Evolutionary conservation across 2,113 vertebrate genomes (phyloP), one percentile per base, ranked within the genome.

Genomic region (Triplophysa dalaica): DNA sequence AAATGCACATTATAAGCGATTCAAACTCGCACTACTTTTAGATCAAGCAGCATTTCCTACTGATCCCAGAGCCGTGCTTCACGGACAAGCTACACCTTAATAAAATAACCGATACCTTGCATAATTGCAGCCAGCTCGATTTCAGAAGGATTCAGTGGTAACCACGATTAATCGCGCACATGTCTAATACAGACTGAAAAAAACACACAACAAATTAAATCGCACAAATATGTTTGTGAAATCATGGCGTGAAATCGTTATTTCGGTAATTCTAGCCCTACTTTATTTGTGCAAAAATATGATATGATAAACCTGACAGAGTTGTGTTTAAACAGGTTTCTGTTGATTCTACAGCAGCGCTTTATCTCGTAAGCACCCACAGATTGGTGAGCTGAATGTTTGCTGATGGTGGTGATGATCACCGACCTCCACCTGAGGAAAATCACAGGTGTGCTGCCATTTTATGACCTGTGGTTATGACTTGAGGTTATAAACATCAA

Each of bases 321-420:
- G 74, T 74, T 81, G 78, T 67, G 63, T 68, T 81, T 84, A 24
- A 78, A 81, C 82, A 81, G 81, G 79, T 75, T 72, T 62, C 70
- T 10, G 21, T 19, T 67, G 70, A 52, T 64, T 67, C 54, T 41
- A 24, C 16, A 17, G 16, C 43, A 45, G 9, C 43, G 43, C 43
- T 45, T 29, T 48, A 17, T 17, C 2, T 9, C 2, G 26, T 17
- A 43, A 17, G 29, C 63, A 22, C 48, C 0, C 70, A 65, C 66
- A 70, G 48, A 70, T 48, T 38, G 80, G 83, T 76, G n/a, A 70
- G 60, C 77, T 85, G n/a, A 75, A 63, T 63, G 78, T 81, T 75
- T 26, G 58, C 83, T 84, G 70, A 69, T 4, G 13, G 26, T 48
- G 69, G 60, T 63, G 4, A 29, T 29, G 2, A 48, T 82, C 13